Conservation (phyloP, 2,113 vertebrate species). For the Prietella phreatophila region DNA sequence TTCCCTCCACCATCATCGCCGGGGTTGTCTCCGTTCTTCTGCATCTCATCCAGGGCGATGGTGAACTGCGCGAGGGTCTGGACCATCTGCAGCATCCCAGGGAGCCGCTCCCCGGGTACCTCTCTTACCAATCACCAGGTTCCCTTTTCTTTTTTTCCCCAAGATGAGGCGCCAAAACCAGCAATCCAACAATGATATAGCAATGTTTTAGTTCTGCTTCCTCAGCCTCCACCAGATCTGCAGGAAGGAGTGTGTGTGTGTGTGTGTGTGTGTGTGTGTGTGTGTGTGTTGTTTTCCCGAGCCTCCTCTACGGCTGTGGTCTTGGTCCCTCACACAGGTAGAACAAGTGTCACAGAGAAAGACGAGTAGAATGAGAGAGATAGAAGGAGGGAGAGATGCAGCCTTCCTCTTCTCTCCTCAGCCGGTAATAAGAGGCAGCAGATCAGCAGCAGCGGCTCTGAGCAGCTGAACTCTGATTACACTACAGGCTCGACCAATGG, state of each 20-base stretch:
- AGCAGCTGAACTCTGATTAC: constrained; percentile 49
- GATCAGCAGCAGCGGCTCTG: constrained; percentile 52
- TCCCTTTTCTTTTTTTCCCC: background rate
- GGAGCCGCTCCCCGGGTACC: constrained; percentile 56
- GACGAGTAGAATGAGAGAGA: constrained; percentile 20
- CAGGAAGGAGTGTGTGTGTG: background rate
- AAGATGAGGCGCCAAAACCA: background rate
- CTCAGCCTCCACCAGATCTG: background rate
- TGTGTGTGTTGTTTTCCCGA: background rate
- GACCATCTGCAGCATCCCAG: constrained; percentile 95
- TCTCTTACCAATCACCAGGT: background rate
- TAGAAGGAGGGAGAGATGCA: constrained; percentile 22
- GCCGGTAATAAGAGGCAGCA: constrained; percentile 71
- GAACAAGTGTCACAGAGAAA: constrained; percentile 25
- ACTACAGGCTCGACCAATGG: constrained; percentile 68
- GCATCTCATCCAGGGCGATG: constrained; percentile 97
- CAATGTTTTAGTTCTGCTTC: background rate
- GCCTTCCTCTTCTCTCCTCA: constrained; percentile 60
- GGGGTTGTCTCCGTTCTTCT: constrained; percentile 80
- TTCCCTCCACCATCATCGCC: constrained; percentile 68
- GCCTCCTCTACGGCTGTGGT: background rate
- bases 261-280: too few species aligned
- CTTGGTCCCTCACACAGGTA: constrained; percentile 33
- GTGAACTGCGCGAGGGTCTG: constrained; percentile 96
- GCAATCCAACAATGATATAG: background rate